phyloP scores from a whole-genome alignment of 2,888 invertebrate species.

The Metellina segmentata region DNA sequence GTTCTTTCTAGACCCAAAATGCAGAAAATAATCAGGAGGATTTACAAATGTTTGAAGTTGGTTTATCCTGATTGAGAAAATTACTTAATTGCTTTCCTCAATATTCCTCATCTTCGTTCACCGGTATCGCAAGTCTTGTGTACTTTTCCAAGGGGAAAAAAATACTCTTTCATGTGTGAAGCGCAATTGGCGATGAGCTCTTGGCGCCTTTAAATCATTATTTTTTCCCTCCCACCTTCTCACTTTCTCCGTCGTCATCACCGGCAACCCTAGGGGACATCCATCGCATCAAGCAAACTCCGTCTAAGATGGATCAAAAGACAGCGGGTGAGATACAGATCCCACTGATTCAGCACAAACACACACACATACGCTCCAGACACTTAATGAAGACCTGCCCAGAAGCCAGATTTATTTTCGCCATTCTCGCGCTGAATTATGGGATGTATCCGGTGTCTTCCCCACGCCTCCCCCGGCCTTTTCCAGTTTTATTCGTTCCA shows the following conservation, averaged over 20 bases:
- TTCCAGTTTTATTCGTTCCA: constrained; percentile 68
- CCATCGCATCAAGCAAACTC: constrained; percentile 58
- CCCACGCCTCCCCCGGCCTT: constrained; percentile 6
- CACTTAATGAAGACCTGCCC: constrained; percentile 76
- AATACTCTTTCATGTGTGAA: too few relatives aligned
- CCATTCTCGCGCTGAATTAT: constrained; percentile 75
- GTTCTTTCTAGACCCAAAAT: too few relatives aligned
- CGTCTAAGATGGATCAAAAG: constrained; percentile 72
- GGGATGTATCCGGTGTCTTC: constrained; percentile 73
- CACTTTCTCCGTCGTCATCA: not conserved
- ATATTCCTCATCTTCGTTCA: too few relatives aligned
- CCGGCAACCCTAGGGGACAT: constrained; percentile 54
- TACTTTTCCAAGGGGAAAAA: too few relatives aligned
- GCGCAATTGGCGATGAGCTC: too few relatives aligned
- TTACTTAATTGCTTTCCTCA: too few relatives aligned
- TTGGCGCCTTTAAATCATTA: constrained; percentile 26
- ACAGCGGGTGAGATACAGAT: constrained; percentile 65
- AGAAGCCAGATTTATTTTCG: constrained; percentile 76
- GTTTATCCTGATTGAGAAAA: too few relatives aligned
- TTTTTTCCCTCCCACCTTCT: not conserved
- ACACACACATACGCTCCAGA: constrained; percentile 51
- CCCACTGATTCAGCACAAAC: constrained; percentile 63
- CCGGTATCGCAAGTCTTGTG: too few relatives aligned
- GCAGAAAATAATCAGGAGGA: too few relatives aligned
- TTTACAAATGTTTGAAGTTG: too few relatives aligned